Evolutionary conservation across 2,888 invertebrate species (phyloP).

Genomic region (Melanostoma mellinum): DNA sequence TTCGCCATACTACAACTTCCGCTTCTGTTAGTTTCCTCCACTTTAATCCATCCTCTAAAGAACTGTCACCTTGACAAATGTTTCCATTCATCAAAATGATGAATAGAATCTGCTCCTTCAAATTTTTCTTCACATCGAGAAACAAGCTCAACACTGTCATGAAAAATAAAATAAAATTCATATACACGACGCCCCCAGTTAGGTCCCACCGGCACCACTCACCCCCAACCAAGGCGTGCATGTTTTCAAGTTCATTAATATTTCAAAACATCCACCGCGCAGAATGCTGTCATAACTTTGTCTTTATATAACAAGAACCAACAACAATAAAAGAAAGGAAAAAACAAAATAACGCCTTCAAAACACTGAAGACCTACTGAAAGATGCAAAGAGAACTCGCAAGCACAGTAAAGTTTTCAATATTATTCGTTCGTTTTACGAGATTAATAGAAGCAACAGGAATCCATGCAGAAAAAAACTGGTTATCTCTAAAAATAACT

Average conservation of each 20-base stretch:
- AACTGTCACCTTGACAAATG: no score
- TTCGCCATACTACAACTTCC: no score
- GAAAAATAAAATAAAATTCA: not conserved
- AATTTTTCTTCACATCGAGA: no score
- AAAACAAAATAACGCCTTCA: slow-evolving; percentile 14
- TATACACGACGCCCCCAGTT: not conserved
- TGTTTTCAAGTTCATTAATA: slow-evolving; percentile 27
- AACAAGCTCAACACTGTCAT: no score
- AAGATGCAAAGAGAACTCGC: slow-evolving; percentile 40
- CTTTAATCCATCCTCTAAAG: no score
- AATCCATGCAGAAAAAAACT: slow-evolving; percentile 32
- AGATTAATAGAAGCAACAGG: slow-evolving; percentile 10
- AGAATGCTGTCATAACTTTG: slow-evolving; percentile 29
- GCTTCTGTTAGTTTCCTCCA: no score
- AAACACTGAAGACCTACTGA: slow-evolving; percentile 33
- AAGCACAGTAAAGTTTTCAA: slow-evolving; percentile 30
- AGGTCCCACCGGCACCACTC: not conserved
- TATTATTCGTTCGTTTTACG: slow-evolving; percentile 15
- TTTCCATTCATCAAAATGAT: no score
- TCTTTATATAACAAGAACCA: not conserved
- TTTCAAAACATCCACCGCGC: slow-evolving; percentile 39
- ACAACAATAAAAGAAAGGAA: not conserved
- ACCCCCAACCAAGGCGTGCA: slow-evolving; percentile 1
- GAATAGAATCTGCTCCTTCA: no score
- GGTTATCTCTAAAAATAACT: not conserved